A percentile compares a stretch with the other conserved stretches of the same genome.
Conservation (phyloP, 2,113 vertebrate species). For the Gavia stellata region DNA sequence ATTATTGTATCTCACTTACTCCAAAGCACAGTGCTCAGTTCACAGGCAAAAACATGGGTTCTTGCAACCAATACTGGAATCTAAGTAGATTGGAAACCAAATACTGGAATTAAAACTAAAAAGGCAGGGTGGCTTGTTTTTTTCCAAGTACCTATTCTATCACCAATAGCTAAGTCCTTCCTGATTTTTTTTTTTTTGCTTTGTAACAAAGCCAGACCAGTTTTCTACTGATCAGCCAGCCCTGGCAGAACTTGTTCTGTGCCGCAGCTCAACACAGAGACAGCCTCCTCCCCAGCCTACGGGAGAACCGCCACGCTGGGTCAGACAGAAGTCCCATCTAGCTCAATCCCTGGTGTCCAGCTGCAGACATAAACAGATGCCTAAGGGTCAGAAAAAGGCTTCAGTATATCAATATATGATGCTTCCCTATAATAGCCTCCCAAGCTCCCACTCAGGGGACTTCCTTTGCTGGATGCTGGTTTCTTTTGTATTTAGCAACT, state of each 20-base stretch:
- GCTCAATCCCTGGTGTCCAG: not conserved
- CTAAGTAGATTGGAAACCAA: not conserved
- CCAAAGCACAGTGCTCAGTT: not conserved
- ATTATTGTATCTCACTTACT: not conserved
- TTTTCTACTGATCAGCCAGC: not conserved
- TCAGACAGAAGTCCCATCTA: not conserved
- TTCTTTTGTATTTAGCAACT: not conserved
- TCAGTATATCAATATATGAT: not conserved
- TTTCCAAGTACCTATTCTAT: not conserved
- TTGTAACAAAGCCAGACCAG: not conserved
- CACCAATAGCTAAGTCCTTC: not conserved
- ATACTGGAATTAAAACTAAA: not conserved
- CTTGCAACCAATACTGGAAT: not conserved
- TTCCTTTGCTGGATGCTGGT: not conserved
- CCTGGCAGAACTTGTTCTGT: not conserved
- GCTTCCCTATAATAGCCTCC: not conserved
- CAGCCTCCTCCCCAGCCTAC: not conserved
- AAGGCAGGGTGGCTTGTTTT: not conserved
- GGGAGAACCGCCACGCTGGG: accelerated
- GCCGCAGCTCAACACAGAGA: not conserved
- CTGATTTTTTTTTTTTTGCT: no score
- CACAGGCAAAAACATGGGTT: not conserved
- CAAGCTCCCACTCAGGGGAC: not conserved
- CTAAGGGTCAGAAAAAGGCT: not conserved
- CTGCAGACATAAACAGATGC: not conserved